Percentiles rank a stretch among this genome's conserved stretches.
Evolutionary conservation across 2,797 vertebrate species (phyloP).

Genomic region (Huso huso): DNA sequence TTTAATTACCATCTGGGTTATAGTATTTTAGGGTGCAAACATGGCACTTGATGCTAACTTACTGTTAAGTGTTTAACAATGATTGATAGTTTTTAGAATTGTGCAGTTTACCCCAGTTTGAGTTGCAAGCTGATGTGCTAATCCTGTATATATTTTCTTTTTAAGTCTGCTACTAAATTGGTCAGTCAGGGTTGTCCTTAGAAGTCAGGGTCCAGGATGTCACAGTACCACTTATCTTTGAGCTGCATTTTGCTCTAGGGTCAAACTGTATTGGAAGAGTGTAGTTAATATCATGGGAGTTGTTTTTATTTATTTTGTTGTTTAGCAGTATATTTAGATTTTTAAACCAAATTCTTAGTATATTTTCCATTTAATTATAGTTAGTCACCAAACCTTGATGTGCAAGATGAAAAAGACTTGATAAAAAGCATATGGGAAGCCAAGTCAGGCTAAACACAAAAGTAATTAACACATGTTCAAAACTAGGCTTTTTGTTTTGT

Average conservation of each 20-base stretch:
- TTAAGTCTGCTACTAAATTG: conserved; percentile 7
- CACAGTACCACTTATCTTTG: conserved; percentile 14
- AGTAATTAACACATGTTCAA: no score
- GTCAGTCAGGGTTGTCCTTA: conserved; percentile 17
- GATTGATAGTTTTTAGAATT: conserved; percentile 14
- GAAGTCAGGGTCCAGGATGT: conserved; percentile 12
- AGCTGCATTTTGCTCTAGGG: conserved; percentile 6
- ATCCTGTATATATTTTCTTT: conserved; percentile 13
- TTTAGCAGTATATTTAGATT: neutral
- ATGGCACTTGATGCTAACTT: no score
- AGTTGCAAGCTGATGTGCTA: neutral
- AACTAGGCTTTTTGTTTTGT: no score
- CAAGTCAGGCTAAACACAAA: no score
- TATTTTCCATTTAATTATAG: neutral
- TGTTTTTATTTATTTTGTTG: neutral
- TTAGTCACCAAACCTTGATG: no score
- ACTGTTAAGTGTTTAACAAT: no score
- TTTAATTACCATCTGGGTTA: no score
- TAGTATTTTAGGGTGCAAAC: no score
- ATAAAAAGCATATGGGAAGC: no score
- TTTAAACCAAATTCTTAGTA: neutral
- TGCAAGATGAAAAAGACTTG: no score
- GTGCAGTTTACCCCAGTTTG: conserved; percentile 10
- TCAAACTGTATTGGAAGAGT: neutral
- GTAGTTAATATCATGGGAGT: neutral